Evolutionary conservation across 1,140 invertebrate species (phyloP).

Genomic region (Glossosoma conforme): DNA sequence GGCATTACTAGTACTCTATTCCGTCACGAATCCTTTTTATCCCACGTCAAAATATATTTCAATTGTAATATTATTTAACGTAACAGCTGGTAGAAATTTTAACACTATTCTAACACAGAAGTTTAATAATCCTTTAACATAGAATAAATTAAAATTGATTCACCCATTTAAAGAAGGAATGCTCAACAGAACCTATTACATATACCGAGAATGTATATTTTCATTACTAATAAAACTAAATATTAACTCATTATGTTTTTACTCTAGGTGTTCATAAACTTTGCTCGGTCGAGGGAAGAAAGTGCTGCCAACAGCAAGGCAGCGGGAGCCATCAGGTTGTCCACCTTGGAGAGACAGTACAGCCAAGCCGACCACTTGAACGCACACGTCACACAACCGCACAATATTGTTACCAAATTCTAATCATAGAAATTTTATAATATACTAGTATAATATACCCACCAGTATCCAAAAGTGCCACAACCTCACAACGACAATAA

Average conservation of each 20-base stretch:
- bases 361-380: constrained; percentile 3
- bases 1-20: too few relatives aligned
- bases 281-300: constrained; percentile 14
- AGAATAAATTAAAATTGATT: too few relatives aligned
- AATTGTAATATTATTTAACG: too few relatives aligned
- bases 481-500: too few relatives aligned
- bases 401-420: constrained; percentile 11
- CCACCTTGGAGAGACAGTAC: constrained; percentile 25
- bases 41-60: too few relatives aligned
- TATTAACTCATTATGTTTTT: background rate
- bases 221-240: background rate
- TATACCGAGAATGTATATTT: background rate
- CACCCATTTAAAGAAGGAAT: too few relatives aligned
- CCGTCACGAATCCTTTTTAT: too few relatives aligned
- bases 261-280: constrained; percentile 27
- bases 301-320: background rate
- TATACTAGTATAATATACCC: background rate
- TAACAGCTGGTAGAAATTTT: too few relatives aligned
- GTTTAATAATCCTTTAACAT: too few relatives aligned
- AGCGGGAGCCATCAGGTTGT: constrained; percentile 13
- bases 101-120: too few relatives aligned
- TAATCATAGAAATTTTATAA: background rate
- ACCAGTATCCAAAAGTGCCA: too few relatives aligned
- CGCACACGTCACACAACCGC: background rate
- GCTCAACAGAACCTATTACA: background rate